These are phyloP conservation scores for Psammodynastes pulverulentus DNA, from an alignment of 2,113 vertebrate genomes.

Conservation along the genomic window DNA sequence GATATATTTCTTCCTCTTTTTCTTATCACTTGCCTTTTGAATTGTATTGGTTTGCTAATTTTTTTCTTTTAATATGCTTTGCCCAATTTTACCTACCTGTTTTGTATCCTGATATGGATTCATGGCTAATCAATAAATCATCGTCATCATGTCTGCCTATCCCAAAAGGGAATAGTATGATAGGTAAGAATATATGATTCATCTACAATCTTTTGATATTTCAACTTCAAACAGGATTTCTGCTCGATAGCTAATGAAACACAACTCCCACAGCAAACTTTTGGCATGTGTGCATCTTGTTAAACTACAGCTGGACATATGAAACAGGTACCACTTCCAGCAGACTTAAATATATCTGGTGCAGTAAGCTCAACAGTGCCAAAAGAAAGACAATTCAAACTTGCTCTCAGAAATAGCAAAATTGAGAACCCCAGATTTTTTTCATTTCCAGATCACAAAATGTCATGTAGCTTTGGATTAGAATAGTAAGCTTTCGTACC, in stretches of 20 bases:
- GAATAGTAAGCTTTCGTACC: not conserved
- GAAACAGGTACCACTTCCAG: not conserved
- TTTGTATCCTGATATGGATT: not conserved
- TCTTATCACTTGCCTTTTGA: not conserved
- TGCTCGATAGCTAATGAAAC: not conserved
- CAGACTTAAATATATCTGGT: not conserved
- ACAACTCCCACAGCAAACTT: slow-evolving; percentile 29
- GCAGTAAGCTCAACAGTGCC: not conserved
- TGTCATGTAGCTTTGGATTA: not conserved
- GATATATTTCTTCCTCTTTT: not conserved
- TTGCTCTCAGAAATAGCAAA: not conserved
- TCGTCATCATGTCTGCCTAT: not conserved
- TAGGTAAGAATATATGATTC: not conserved
- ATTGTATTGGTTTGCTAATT: not conserved
- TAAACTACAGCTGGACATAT: not conserved
- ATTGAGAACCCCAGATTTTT: not conserved
- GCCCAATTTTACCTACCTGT: not conserved
- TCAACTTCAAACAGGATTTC: slow-evolving; percentile 37
- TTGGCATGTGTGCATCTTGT: not conserved
- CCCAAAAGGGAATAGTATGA: not conserved
- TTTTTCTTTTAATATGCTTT: not conserved
- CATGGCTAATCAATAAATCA: not conserved
- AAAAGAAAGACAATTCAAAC: not conserved
- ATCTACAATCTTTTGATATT: not conserved
- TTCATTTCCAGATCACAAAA: not conserved